phyloP scores from a whole-genome alignment of 2,797 vertebrate genomes.

The Chelon auratus region DNA sequence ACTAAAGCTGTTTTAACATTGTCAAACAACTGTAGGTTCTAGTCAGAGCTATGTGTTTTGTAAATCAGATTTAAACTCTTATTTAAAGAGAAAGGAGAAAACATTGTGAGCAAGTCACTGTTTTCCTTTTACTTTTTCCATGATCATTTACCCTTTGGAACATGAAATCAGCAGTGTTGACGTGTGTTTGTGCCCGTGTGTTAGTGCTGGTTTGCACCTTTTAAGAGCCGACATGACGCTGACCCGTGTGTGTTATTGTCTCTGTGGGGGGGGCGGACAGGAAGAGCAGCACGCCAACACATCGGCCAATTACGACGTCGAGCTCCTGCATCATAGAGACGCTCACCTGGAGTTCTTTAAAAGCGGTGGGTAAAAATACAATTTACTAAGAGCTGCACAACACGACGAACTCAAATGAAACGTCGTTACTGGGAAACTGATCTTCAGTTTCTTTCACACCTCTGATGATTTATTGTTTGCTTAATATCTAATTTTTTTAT shows the following conservation, averaged over 20 bases:
- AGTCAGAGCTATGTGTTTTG: neutral
- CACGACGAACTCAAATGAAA: too few relatives aligned
- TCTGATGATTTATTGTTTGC: neutral
- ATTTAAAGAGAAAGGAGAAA: conserved; percentile 15
- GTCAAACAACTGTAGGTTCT: conserved; percentile 3
- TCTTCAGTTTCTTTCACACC: neutral
- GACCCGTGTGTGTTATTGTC: conserved; percentile 54
- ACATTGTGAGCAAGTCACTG: conserved; percentile 12
- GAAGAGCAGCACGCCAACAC: conserved; percentile 99
- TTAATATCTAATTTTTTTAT: neutral
- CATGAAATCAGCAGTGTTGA: conserved; percentile 83
- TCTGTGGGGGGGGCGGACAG: conserved; percentile 83
- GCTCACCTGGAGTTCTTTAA: conserved; percentile 97
- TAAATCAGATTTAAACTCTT: conserved; percentile 15
- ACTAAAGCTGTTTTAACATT: neutral
- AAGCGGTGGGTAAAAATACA: conserved; percentile 86
- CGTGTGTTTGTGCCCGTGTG: conserved; percentile 34
- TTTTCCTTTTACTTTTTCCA: conserved; percentile 55
- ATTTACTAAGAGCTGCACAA: too few relatives aligned
- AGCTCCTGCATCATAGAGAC: conserved; percentile 97
- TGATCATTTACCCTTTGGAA: conserved; percentile 54
- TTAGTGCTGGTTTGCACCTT: neutral
- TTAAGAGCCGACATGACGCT: conserved; percentile 16
- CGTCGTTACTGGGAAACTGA: neutral
- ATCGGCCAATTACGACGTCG: conserved; percentile 98